A percentile compares a stretch with the other conserved stretches of the same genome.
Conservation (phyloP, 2,797 vertebrate species). For the Urophycis tenuis region DNA sequence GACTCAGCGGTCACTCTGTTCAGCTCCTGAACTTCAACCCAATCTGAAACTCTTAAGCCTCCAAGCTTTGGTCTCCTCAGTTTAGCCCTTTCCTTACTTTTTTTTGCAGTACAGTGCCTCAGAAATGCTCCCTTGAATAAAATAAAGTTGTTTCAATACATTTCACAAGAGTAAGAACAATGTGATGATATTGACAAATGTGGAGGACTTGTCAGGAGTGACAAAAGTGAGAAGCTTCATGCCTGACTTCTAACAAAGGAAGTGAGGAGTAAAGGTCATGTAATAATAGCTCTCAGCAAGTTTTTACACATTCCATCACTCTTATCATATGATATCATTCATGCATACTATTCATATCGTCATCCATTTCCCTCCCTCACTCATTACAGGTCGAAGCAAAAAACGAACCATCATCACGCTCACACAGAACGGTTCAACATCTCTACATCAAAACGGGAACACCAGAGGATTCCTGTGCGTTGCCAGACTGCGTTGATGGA, state of each 20-base stretch:
- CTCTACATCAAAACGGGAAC: neutral
- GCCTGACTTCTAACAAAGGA: neutral
- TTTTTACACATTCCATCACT: neutral
- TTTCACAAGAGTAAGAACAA: neutral
- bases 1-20: no score
- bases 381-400: neutral
- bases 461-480: neutral
- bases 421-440: neutral
- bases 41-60: no score
- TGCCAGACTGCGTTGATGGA: neutral
- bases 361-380: neutral
- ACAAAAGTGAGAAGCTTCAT: neutral
- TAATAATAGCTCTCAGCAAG: neutral
- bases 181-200: no score
- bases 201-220: no score
- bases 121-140: no score
- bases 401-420: neutral
- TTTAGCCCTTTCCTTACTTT: no score
- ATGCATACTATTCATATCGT: neutral
- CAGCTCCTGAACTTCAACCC: neutral
- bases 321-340: no score
- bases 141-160: neutral
- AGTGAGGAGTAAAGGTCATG: neutral
- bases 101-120: no score
- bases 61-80: no score